phyloP scores from a whole-genome alignment of 2,888 invertebrate species.

The Lepidonotus clava region DNA sequence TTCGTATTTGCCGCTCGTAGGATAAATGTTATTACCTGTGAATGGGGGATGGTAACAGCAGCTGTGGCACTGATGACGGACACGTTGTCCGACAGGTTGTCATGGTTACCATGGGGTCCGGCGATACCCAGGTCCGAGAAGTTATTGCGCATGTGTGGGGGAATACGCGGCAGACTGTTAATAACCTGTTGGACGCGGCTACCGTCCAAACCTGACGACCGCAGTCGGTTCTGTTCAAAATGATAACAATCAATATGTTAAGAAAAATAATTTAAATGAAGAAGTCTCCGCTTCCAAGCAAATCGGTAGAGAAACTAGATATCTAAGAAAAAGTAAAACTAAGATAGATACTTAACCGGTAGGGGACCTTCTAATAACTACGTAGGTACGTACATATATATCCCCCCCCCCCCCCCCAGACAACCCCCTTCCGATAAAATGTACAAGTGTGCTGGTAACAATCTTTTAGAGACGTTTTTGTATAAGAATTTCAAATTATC shows the following conservation, averaged over 20 bases:
- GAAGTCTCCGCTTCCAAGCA: not conserved
- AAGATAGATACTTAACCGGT: too few relatives aligned
- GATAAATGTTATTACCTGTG: constrained; percentile 70
- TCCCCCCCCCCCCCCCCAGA: too few relatives aligned
- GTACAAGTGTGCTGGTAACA: too few relatives aligned
- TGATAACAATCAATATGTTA: not conserved
- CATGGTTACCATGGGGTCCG: constrained; percentile 47
- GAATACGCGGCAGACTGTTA: constrained; percentile 70
- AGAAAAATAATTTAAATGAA: not conserved
- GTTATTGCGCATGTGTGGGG: constrained; percentile 73
- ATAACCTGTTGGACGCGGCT: constrained; percentile 73
- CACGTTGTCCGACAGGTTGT: constrained; percentile 69
- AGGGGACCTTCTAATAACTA: too few relatives aligned
- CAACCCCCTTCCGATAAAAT: too few relatives aligned
- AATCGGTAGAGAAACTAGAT: not conserved
- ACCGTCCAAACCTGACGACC: constrained; percentile 71
- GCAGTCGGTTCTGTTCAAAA: constrained; percentile 69
- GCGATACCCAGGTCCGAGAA: constrained; percentile 76
- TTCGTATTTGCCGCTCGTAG: too few relatives aligned
- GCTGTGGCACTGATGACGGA: constrained; percentile 79
- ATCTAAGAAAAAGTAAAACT: too few relatives aligned
- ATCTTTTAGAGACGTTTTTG: too few relatives aligned
- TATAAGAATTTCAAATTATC: too few relatives aligned
- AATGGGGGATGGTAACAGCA: constrained; percentile 74
- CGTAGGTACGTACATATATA: too few relatives aligned